Percentiles rank a stretch among this genome's conserved stretches.
Conservation (phyloP, 2,113 vertebrate species). For the Maccullochella peelii region DNA sequence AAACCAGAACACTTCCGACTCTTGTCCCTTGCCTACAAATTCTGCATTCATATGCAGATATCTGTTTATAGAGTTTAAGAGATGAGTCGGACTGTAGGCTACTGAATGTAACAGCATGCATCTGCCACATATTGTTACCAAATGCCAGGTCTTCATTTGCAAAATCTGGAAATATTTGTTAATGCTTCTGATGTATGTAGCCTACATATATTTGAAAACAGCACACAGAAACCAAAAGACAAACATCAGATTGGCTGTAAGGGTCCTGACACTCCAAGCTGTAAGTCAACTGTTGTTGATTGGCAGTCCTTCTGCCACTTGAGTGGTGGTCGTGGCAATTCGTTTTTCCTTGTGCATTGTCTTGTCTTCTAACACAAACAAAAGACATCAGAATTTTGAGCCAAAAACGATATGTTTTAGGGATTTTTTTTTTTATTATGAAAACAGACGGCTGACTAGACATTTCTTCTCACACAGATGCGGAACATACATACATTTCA, state of each 20-base stretch:
- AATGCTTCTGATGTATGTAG: background rate
- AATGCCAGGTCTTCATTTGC: background rate
- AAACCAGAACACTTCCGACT: too few species aligned
- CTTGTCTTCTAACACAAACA: background rate
- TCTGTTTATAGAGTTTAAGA: background rate
- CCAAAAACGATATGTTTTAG: background rate
- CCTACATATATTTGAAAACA: background rate
- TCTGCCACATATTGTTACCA: too few species aligned
- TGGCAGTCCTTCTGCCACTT: background rate
- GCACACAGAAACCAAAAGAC: background rate
- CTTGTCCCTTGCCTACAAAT: too few species aligned
- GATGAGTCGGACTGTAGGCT: background rate
- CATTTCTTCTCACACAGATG: background rate
- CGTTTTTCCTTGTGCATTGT: background rate
- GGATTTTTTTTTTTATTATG: background rate
- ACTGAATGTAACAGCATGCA: too few species aligned
- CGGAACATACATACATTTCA: background rate
- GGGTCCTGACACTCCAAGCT: background rate
- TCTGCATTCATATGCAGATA: too few species aligned
- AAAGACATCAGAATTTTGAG: background rate
- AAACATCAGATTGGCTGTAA: background rate
- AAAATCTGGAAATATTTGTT: background rate
- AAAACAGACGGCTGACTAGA: constrained; percentile 8
- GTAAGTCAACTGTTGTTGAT: background rate
- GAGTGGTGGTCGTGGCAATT: background rate